Percentiles rank a stretch among this genome's conserved stretches.
These are phyloP conservation scores for Onychostoma macrolepis DNA, from an alignment of 2,113 vertebrate genomes.

Conservation along the genomic window DNA sequence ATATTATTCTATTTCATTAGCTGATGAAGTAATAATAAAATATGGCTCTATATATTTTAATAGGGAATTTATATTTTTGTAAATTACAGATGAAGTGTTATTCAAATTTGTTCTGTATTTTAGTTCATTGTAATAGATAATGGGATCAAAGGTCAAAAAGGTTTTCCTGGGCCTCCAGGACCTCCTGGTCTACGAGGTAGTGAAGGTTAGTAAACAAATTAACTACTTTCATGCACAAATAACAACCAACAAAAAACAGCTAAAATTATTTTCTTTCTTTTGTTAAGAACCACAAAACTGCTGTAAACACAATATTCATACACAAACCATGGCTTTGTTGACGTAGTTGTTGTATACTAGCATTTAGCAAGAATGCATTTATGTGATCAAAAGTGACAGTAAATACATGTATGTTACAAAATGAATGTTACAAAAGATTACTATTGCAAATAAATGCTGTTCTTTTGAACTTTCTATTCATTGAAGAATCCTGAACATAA, in stretches of 20 bases:
- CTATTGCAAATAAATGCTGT: not conserved
- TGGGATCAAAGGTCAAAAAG: conserved; percentile 46
- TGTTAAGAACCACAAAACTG: not conserved
- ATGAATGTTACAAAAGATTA: not conserved
- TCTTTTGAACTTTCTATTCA: not conserved
- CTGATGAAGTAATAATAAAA: not conserved
- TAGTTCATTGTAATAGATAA: not conserved
- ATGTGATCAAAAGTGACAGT: not conserved
- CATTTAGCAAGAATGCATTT: not conserved
- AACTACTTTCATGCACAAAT: not conserved
- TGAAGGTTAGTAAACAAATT: conserved; percentile 62
- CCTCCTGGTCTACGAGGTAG: conserved; percentile 62
- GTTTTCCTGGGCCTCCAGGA: conserved; percentile 58
- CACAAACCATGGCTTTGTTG: not conserved
- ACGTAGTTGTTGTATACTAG: not conserved
- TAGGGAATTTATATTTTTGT: not conserved
- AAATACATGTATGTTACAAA: not conserved
- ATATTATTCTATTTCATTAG: not conserved
- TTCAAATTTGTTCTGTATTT: not conserved
- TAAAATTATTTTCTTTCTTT: not conserved
- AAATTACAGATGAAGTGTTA: not conserved
- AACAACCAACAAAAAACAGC: not conserved
- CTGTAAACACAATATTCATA: not conserved
- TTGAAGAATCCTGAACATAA: too few species aligned
- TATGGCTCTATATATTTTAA: not conserved